A percentile compares a stretch with the other conserved stretches of the same genome.
These are phyloP conservation scores for Microctonus hyperodae DNA, from an alignment of 2,888 invertebrate species.

Conservation along the genomic window DNA sequence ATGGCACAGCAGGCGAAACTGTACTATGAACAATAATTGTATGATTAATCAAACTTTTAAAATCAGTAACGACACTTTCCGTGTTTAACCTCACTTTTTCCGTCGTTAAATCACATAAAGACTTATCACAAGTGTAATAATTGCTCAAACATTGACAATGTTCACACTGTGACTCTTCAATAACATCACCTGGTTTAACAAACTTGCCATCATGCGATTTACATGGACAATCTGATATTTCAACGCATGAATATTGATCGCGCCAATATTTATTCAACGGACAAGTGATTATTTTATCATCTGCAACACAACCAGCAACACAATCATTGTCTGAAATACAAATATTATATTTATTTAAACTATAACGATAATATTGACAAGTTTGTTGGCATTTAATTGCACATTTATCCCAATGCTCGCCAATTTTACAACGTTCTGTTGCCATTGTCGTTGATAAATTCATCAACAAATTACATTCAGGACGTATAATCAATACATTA, in stretches of 20 bases:
- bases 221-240: constrained; percentile 79
- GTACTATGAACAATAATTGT: constrained; percentile 35
- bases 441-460: constrained; percentile 8
- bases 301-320: constrained; percentile 50
- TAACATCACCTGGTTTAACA: constrained; percentile 76
- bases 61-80: neutral
- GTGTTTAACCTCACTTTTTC: neutral
- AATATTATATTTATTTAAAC: constrained; percentile 47
- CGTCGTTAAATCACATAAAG: constrained; percentile 58
- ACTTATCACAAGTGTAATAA: constrained; percentile 73
- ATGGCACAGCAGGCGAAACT: constrained; percentile 64
- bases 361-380: constrained; percentile 72
- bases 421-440: constrained; percentile 53
- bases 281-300: constrained; percentile 62
- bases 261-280: constrained; percentile 72
- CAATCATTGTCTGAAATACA: constrained; percentile 59
- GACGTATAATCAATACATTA: constrained; percentile 67
- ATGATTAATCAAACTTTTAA: neutral
- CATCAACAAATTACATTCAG: constrained; percentile 65
- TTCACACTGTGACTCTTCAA: constrained; percentile 70
- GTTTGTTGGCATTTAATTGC: constrained; percentile 76
- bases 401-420: constrained; percentile 72
- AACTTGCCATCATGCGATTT: constrained; percentile 70
- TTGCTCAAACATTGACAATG: constrained; percentile 85
- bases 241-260: constrained; percentile 77